Conservation (phyloP, 2,888 invertebrate species). For the Nephrotoma flavescens region DNA sequence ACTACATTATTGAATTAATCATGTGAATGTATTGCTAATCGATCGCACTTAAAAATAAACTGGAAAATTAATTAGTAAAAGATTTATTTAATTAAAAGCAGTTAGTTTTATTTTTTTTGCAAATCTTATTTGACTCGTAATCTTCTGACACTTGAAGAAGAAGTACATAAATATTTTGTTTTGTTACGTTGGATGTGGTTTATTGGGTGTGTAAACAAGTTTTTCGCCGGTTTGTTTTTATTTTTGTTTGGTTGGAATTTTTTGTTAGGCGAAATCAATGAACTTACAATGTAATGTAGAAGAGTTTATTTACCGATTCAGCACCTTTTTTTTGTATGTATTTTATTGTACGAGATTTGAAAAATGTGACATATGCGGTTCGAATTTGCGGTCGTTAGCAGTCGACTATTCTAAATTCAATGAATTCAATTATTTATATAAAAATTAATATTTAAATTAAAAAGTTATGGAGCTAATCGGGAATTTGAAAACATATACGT, state of each 20-base stretch:
- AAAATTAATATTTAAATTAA: not conserved
- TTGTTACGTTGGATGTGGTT: not conserved
- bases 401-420: no score
- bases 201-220: not conserved
- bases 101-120: not conserved
- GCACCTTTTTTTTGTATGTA: no score
- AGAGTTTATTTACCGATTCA: not conserved
- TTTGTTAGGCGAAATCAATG: not conserved
- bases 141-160: not conserved
- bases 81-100: not conserved
- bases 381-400: no score
- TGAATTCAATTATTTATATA: no score
- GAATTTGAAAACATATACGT: constrained; percentile 73
- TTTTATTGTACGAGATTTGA: no score
- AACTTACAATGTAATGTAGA: not conserved
- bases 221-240: not conserved
- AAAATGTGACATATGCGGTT: no score
- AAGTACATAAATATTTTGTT: not conserved
- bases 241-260: not conserved
- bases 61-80: not conserved
- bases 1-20: not conserved
- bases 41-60: not conserved
- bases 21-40: not conserved
- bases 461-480: constrained; percentile 60
- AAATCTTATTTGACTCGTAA: not conserved